These are phyloP conservation scores for Helobdella robusta DNA, from an alignment of 2,888 invertebrate genomes.

Conservation along the genomic window DNA sequence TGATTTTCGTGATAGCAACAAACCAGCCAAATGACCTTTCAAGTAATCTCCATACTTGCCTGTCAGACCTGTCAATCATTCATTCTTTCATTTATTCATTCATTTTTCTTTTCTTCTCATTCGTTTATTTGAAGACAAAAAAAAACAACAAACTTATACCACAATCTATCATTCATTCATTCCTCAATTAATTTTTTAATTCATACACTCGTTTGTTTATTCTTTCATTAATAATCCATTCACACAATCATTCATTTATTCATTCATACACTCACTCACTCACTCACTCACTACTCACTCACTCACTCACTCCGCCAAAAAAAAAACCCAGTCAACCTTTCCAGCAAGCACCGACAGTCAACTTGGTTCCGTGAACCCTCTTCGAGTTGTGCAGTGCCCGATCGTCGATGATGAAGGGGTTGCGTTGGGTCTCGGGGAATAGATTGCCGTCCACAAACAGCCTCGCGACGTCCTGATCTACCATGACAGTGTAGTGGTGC, in stretches of 20 bases:
- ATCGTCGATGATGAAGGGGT: constrained; percentile 95
- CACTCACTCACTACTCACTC: no score
- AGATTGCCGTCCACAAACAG: constrained; percentile 78
- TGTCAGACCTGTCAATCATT: background rate
- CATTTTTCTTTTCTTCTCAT: background rate
- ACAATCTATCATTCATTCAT: no score
- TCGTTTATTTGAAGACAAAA: background rate
- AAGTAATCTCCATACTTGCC: constrained; percentile 70
- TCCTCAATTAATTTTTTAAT: no score
- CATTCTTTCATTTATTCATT: background rate
- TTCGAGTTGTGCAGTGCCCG: constrained; percentile 95
- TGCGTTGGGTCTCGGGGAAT: constrained; percentile 62
- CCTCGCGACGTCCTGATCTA: constrained; percentile 54
- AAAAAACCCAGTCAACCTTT: constrained; percentile 56
- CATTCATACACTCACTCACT: background rate
- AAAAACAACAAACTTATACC: no score
- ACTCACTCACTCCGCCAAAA: background rate
- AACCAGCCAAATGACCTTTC: constrained; percentile 78
- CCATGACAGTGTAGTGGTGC: constrained; percentile 93
- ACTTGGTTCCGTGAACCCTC: constrained; percentile 60
- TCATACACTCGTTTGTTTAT: no score
- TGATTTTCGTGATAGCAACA: constrained; percentile 61
- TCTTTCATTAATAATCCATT: no score
- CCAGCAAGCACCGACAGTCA: constrained; percentile 94
- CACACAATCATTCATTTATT: no score